Base-by-base conservation (phyloP, 1,140 invertebrate genomes). In the Brachionus sp. region DNA sequence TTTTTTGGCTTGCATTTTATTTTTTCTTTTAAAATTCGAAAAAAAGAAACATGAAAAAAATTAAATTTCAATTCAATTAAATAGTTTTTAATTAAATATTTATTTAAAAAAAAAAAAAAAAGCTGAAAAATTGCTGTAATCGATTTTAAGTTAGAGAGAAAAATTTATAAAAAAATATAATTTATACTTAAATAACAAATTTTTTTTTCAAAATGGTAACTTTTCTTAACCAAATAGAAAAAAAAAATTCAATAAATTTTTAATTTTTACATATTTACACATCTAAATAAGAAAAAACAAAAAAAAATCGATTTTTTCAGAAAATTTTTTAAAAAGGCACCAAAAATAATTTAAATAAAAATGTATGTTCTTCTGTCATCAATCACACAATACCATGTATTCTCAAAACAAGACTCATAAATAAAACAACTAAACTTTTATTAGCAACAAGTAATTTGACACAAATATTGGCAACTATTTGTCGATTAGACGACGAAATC, bases 161-260 rank as follows among this genome's bases (percentile, higher is more conserved):
- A 66, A 25, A 12, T 66, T 66, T 25, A 66, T 66, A 66, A 66
- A 66, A 66, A 66, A 66, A 66, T 66, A 66, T 66, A 66, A 66
- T 66, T 66, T 66, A 66, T 66, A 19, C 62, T 66, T 12, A 29
- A 62, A 16, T 29, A 66, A 64, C 7, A 64, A 66, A 6, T 13
- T 16, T 16, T 16, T 29, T 9, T 33, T 33, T 29, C n/a, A 66
- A 66, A 66, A 16, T 13, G 50, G 12, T 16, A 53, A 53, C 12
- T 53, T n/a, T n/a, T n/a, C n/a, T 53, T 53, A 53, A 53, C 50
- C 50, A 53, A 53, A 53, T 53, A 23, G 50, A 53, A 53, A 53
- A 39, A 39, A 53, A n/a, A n/a, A n/a, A n/a, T n/a, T n/a, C n/a
- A n/a, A n/a, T n/a, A n/a, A n/a, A n/a, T n/a, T n/a, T n/a, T n/a